Evolutionary conservation across 2,113 vertebrate genomes (phyloP).

Genomic region (Sakesphorus luctuosus): DNA sequence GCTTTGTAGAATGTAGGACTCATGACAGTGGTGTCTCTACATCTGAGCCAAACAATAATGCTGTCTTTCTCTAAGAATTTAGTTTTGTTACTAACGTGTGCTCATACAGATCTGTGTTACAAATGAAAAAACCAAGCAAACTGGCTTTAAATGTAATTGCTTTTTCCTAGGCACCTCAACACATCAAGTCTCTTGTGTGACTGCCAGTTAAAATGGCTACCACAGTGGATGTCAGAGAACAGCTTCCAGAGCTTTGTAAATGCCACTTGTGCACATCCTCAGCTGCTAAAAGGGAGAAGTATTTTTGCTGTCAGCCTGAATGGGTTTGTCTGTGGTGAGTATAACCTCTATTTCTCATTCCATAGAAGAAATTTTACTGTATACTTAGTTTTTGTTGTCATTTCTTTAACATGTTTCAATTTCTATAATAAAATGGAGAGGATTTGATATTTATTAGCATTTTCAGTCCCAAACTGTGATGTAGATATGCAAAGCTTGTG

Average conservation of each 20-base stretch:
- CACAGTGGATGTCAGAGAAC: conserved; percentile 91
- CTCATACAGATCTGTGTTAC: background rate
- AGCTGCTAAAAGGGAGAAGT: conserved; percentile 89
- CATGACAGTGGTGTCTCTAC: background rate
- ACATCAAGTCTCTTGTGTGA: conserved; percentile 96
- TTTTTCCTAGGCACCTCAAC: conserved; percentile 86
- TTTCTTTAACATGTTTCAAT: background rate
- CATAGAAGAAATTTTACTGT: background rate
- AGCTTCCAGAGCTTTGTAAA: conserved; percentile 87
- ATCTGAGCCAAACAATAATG: background rate
- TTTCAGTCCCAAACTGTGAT: background rate
- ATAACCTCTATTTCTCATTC: background rate
- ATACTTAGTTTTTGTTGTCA: background rate
- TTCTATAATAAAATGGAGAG: background rate
- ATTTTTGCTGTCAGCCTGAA: conserved; percentile 88
- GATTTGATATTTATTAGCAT: background rate
- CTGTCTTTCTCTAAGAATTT: background rate
- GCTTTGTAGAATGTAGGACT: background rate
- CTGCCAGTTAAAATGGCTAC: conserved; percentile 97
- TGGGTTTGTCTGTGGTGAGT: conserved; percentile 96
- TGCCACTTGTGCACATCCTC: conserved; percentile 95
- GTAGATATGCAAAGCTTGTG: background rate
- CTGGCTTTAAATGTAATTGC: conserved; percentile 8
- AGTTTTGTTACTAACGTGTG: background rate
- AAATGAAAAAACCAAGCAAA: conserved; percentile 36